Evolutionary conservation across 30 jellyfish, hydroid and myxozoan genomes (phyloP).

Genomic region (Turritopsis rubra): DNA sequence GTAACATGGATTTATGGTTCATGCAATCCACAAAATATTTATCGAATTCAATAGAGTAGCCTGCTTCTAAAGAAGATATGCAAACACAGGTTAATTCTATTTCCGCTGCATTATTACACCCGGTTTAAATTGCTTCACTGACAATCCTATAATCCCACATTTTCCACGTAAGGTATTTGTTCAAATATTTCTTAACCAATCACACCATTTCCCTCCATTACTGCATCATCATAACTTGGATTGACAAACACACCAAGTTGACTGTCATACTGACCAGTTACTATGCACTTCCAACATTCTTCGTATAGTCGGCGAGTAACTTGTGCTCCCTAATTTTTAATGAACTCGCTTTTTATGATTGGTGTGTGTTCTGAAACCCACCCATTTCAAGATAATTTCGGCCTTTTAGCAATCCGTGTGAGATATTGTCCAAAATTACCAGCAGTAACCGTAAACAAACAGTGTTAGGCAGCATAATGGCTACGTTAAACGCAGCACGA

Average conservation of each 20-base stretch:
- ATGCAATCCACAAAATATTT: neutral
- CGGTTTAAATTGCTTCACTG: neutral
- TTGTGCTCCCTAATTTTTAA: neutral
- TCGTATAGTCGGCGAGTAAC: neutral
- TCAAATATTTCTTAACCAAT: slow-evolving; percentile 6
- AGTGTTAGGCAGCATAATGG: neutral
- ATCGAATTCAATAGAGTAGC: neutral
- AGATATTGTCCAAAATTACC: neutral
- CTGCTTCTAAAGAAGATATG: neutral
- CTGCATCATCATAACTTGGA: neutral
- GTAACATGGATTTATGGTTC: neutral
- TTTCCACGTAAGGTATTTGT: slow-evolving; percentile 8
- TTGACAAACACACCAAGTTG: neutral
- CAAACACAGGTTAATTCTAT: neutral
- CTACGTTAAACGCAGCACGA: slow-evolving; percentile 14
- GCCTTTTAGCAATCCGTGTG: neutral
- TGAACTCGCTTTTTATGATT: neutral
- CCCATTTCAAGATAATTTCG: neutral
- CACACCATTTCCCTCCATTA: slow-evolving; percentile 4
- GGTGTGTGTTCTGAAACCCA: neutral
- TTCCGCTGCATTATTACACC: slow-evolving; percentile 3
- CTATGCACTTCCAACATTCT: neutral
- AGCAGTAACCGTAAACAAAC: neutral
- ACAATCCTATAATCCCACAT: neutral
- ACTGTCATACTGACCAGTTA: slow-evolving; percentile 1